Evolutionary conservation across 2,113 vertebrate species (phyloP), one percentile per base, ranked within the genome.

Genomic region (Camarhynchus parvulus): DNA sequence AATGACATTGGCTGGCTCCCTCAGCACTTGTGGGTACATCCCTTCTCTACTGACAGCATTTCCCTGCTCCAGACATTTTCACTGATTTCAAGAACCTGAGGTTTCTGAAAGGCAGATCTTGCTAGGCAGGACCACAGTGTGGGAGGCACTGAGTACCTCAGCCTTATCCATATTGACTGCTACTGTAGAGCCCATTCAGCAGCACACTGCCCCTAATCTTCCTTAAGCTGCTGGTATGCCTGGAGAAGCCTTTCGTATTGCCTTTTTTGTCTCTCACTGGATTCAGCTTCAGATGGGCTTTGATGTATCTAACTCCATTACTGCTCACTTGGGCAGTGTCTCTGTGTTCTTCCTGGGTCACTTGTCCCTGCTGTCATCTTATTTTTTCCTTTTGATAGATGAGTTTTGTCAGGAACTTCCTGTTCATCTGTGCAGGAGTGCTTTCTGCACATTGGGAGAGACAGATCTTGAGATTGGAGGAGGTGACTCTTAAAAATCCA

Each of bases 81-180:
- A 37, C 15, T 67, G 11, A 21, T 59, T 89, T 89, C 39, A 56
- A 64, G 47, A 49, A 47, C 21, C 35, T 73, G 58, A 72, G 53
- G 33, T 75, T 83, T 62, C 47, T 68, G 63, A 46, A 83, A 80
- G 63, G 30, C 42, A 41, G 25, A 17, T 44, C 33, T 56, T 84
- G 20, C 33, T n/a, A 56, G 23, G 41, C 81, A 86, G n/a, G 47
- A 49, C 27, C 1, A 1, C 35, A 68, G 31, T 13, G 49, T 7
- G 23, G 55, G n/a, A 52, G 37, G 15, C 28, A 44, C 3, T 12
- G 52, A 58, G 42, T 72, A 24, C 23, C 24, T 70, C 27, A 53
- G 35, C 13, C 15, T 44, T 72, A 30, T 19, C 28, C 0, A 0
- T 56, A n/a, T 25, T 5, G 3, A 5, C 23, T 42, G 41, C 35